These are phyloP conservation scores for Prosopocoilus inquinatus DNA, from an alignment of 2,888 invertebrate genomes.

Conservation along the genomic window DNA sequence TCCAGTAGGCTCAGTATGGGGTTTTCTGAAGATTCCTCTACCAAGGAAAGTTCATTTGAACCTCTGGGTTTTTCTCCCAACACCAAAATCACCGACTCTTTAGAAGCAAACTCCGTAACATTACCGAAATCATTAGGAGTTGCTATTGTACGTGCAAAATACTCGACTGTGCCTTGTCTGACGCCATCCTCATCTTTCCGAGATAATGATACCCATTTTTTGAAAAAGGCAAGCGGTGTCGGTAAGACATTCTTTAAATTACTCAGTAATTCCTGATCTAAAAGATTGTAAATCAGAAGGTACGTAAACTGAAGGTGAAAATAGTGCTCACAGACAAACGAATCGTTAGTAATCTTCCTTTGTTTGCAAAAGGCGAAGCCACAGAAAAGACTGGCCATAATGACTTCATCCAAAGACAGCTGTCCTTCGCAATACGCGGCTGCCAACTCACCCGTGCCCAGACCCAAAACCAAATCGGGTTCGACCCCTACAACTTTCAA, in stretches of 20 bases:
- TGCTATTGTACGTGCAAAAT: background rate
- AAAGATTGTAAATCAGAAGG: background rate
- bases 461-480: constrained; percentile 67
- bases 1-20: background rate
- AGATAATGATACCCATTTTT: background rate
- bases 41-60: background rate
- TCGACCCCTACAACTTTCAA: constrained; percentile 48
- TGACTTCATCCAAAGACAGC: constrained; percentile 55
- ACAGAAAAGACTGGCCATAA: constrained; percentile 42
- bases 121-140: background rate
- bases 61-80: background rate
- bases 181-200: background rate
- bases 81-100: background rate
- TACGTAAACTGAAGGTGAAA: background rate
- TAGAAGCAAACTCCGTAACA: background rate
- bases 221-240: background rate
- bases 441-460: constrained; percentile 52
- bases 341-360: background rate
- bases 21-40: background rate
- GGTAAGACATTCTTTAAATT: background rate
- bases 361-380: background rate
- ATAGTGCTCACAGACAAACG: too few relatives aligned
- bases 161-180: background rate
- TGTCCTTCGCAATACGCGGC: constrained; percentile 7
- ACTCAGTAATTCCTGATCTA: background rate